phyloP scores from a whole-genome alignment of 2,888 invertebrate genomes.

The Caenorhabditis panamensis region DNA sequence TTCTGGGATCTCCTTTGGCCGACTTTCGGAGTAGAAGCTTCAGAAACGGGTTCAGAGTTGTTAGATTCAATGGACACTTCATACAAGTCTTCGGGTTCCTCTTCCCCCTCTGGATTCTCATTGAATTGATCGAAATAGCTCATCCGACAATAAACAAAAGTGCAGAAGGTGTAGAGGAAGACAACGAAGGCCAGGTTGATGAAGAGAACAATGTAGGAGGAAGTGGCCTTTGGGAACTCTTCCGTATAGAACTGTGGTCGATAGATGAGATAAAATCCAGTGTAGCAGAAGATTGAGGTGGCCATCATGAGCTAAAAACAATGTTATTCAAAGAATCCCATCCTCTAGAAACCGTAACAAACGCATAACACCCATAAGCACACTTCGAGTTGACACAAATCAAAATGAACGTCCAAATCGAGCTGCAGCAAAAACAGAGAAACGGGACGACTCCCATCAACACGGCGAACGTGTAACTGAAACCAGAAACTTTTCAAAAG shows the following conservation, averaged over 20 bases:
- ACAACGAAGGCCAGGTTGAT: neutral
- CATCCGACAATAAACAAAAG: constrained; percentile 2
- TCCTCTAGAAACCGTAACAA: neutral
- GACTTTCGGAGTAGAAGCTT: too few species aligned
- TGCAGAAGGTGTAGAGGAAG: neutral
- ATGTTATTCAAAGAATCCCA: neutral
- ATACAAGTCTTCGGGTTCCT: neutral
- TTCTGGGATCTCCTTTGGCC: too few species aligned
- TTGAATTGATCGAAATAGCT: neutral
- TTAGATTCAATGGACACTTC: neutral
- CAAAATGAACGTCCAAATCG: neutral
- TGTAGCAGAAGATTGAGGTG: neutral
- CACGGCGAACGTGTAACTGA: neutral
- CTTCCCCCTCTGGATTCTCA: neutral
- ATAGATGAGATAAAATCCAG: neutral
- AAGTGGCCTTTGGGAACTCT: neutral
- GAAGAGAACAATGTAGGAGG: neutral
- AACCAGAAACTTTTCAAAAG: neutral
- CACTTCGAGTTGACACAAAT: constrained; percentile 4
- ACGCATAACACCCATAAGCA: neutral
- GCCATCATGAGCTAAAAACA: neutral
- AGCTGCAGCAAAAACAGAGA: neutral
- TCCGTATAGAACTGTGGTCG: neutral
- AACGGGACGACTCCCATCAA: neutral
- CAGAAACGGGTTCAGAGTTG: too few species aligned